Evolutionary conservation across 2,797 vertebrate genomes (phyloP).

Genomic region (Acanthornis magna): DNA sequence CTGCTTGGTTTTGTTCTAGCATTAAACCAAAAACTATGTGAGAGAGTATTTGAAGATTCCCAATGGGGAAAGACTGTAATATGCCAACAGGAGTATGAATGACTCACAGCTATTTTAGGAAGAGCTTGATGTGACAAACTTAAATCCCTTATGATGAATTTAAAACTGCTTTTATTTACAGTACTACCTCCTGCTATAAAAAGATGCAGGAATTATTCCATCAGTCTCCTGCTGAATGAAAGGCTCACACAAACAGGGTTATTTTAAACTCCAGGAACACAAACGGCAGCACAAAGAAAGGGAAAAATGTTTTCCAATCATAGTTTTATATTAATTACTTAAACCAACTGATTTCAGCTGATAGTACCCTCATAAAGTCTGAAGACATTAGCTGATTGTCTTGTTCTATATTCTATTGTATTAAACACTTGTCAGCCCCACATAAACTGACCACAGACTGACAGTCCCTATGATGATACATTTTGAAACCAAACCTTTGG

Average conservation of each 20-base stretch:
- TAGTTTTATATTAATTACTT: background rate
- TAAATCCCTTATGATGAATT: background rate
- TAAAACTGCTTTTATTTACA: background rate
- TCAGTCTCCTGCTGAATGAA: background rate
- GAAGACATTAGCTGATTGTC: background rate
- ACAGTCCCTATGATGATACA: background rate
- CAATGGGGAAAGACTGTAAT: background rate
- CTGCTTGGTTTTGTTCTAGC: background rate
- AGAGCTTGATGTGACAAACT: background rate
- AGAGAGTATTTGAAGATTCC: background rate
- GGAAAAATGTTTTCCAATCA: background rate
- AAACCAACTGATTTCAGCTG: background rate
- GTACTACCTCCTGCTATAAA: background rate
- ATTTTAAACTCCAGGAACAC: background rate
- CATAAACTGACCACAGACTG: background rate
- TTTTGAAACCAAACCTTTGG: background rate
- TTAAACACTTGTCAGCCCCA: background rate
- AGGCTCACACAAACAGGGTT: background rate
- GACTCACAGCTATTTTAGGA: slow-evolving; percentile 3
- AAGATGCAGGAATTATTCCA: background rate
- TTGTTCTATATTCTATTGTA: background rate
- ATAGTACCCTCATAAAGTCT: background rate
- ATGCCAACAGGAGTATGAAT: background rate
- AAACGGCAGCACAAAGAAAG: background rate
- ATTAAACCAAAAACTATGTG: background rate